Evolutionary conservation across 2,888 invertebrate species (phyloP).

Genomic region (Molorchus minor): DNA sequence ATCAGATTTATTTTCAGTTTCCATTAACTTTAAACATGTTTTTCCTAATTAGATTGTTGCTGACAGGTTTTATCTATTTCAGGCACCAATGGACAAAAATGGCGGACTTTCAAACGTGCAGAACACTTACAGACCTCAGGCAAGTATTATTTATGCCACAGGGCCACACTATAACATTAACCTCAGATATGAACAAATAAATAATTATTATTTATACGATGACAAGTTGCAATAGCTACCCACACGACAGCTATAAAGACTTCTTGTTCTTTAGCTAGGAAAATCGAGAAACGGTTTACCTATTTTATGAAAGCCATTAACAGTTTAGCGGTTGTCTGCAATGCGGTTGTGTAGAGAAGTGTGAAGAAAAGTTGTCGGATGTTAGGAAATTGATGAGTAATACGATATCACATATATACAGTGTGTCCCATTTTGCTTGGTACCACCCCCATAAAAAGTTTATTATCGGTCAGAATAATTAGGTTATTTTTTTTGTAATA

Average conservation of each 20-base stretch:
- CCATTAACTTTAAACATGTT: no score
- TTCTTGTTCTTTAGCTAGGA: conserved; percentile 3
- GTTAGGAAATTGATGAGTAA: no score
- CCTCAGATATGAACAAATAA: conserved; percentile 37
- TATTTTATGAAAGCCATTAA: neutral
- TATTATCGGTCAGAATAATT: no score
- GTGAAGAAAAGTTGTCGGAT: no score
- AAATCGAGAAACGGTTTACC: neutral
- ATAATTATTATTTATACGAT: conserved; percentile 46
- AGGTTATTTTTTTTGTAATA: no score
- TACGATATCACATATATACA: no score
- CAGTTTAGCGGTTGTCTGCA: no score
- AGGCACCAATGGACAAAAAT: conserved; percentile 59
- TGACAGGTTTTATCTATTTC: conserved; percentile 35
- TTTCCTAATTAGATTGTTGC: no score
- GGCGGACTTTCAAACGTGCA: conserved; percentile 52
- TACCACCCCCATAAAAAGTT: no score
- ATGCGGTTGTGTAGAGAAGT: no score
- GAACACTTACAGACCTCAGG: conserved; percentile 48
- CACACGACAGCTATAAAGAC: neutral
- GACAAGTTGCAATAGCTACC: conserved; percentile 32
- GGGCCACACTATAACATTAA: conserved; percentile 36
- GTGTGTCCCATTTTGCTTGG: no score
- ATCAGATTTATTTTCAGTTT: no score
- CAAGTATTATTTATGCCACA: conserved; percentile 45